Conservation (phyloP, 2,888 invertebrate genomes). For the Drosophila subsilvestris region DNA sequence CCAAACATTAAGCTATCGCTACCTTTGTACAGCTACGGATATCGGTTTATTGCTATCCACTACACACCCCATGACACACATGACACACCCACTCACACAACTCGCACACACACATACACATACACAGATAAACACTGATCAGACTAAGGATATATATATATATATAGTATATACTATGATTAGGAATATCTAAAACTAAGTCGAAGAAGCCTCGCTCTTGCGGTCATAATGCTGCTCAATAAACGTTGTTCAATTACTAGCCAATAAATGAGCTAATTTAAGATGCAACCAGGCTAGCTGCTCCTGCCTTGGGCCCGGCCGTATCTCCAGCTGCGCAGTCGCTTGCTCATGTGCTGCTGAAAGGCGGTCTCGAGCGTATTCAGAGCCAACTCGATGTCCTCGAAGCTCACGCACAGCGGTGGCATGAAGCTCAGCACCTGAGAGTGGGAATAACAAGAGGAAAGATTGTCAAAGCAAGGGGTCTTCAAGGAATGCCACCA, state of each 20-base stretch:
- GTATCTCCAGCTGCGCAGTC: constrained; percentile 77
- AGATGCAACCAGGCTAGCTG: constrained; percentile 1
- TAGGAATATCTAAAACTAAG: constrained; percentile 26
- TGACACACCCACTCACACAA: background rate
- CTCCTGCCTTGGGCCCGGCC: constrained; percentile 15
- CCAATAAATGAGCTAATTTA: constrained; percentile 19
- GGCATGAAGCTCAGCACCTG: constrained; percentile 96
- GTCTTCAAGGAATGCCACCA: background rate
- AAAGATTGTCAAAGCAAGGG: background rate
- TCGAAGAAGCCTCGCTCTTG: constrained; percentile 48
- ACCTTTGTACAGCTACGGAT: constrained; percentile 1
- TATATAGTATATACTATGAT: background rate
- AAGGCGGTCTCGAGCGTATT: constrained; percentile 85
- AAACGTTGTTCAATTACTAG: constrained; percentile 42
- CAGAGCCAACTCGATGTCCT: constrained; percentile 91
- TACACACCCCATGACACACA: background rate
- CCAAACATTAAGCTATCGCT: constrained; percentile 26
- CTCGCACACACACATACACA: constrained; percentile 1
- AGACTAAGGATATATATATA: background rate
- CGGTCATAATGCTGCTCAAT: constrained; percentile 43
- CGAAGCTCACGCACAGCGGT: constrained; percentile 95
- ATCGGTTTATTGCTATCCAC: background rate
- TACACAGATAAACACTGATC: background rate
- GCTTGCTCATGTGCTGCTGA: constrained; percentile 72
- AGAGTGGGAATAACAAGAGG: background rate